Evolutionary conservation across 1,140 invertebrate species (phyloP), one percentile per base, ranked within the genome.

Genomic region (Coptotermes formosanus): DNA sequence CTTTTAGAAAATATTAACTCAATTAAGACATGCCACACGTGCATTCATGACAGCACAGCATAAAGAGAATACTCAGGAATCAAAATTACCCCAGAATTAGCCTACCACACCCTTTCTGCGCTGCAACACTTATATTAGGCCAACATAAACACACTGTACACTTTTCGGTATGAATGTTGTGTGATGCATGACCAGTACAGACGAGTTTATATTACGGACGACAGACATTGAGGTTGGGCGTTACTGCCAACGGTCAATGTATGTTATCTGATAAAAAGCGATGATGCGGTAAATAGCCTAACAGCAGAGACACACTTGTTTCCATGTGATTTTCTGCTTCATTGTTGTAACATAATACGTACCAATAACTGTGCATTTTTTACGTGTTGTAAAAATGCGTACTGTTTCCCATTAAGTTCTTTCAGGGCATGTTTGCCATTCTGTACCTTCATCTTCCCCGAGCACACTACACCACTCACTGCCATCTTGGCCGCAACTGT

Each of bases 401-500:
- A 25, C n/a, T 25, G 83, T 84, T 55, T 55, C n/a, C 59, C 83
- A 59, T 75, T 75, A 25, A 75, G n/a, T 75, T 30, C 43, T 23
- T 84, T 32, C 1, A 64, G n/a, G 16, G 16, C n/a, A 0, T 8
- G 38, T 84, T 55, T 84, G 30, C 83, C 83, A 32, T 84, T 55
- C 59, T 52, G 83, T 55, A 32, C 4, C n/a, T 52, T 44, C 38
- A 4, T 52, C 43, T 84, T 52, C 59, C n/a, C 32, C 0, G 48
- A 38, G 2, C 59, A 55, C 48, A 84, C 83, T 1, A 55, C 83
- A 45, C 83, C 48, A 45, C 59, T 84, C 16, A 45, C 48, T 23
- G 83, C 83, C 83, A 84, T 84, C 48, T 84, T 84, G 7, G 44
- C 25, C 38, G 59, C n/a, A 84, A 84, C 16, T 64, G 19, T 38